phyloP scores from a whole-genome alignment of 2,888 invertebrate genomes.

The Ornithoptera alexandrae region DNA sequence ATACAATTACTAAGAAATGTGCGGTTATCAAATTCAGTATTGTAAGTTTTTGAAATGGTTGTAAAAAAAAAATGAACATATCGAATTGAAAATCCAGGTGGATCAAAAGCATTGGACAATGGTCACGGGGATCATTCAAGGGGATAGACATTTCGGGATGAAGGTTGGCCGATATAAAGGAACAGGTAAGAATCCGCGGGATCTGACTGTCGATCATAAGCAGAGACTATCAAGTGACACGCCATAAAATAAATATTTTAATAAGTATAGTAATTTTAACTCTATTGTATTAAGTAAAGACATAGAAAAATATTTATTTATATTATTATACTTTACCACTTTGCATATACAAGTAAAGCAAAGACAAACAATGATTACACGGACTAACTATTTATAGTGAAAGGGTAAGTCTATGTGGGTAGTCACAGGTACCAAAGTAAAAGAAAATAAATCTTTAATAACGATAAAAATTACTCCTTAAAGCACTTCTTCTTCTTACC shows the following conservation, averaged over 20 bases:
- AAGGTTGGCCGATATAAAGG: constrained; percentile 61
- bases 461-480: too few relatives aligned
- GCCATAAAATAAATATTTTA: constrained; percentile 8
- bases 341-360: too few relatives aligned
- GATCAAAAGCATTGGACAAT: constrained; percentile 79
- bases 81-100: constrained; percentile 48
- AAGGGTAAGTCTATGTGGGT: too few relatives aligned
- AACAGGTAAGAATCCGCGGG: constrained; percentile 70
- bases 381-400: too few relatives aligned
- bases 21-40: constrained; percentile 5
- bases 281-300: neutral
- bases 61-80: constrained; percentile 44
- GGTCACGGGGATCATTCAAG: constrained; percentile 68
- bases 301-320: neutral
- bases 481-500: too few relatives aligned
- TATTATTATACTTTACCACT: too few relatives aligned
- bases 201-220: constrained; percentile 59
- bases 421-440: too few relatives aligned
- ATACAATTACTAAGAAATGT: neutral
- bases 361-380: too few relatives aligned
- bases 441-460: too few relatives aligned
- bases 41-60: constrained; percentile 17
- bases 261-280: neutral
- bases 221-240: constrained; percentile 26
- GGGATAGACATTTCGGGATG: constrained; percentile 48